Percentiles rank a stretch among this genome's conserved stretches.
These are phyloP conservation scores for Pachypanchax playfairii DNA, from an alignment of 2,113 vertebrate species.

Conservation along the genomic window DNA sequence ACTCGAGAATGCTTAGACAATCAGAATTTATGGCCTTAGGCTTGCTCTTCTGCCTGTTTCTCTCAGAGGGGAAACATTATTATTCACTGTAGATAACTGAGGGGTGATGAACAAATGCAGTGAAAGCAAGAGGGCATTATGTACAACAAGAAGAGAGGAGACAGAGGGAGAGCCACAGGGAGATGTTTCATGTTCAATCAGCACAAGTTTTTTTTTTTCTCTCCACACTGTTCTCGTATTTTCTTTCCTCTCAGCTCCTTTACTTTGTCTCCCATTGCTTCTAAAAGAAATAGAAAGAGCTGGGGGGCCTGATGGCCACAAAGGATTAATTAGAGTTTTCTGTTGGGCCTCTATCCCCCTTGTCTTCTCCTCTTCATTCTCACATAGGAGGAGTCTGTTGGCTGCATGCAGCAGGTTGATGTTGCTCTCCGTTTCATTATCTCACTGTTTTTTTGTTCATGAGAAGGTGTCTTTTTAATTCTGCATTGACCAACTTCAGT, in stretches of 20 bases:
- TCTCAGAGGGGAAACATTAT: conserved; percentile 60
- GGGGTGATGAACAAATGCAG: conserved; percentile 54
- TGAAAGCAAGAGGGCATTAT: conserved; percentile 47
- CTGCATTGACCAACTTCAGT: conserved; percentile 53
- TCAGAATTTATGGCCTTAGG: conserved; percentile 62
- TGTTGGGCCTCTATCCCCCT: conserved; percentile 44
- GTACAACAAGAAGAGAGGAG: conserved; percentile 48
- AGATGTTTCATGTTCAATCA: conserved; percentile 62
- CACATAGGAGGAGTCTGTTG: conserved; percentile 47
- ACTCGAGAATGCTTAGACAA: conserved; percentile 56
- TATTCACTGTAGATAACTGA: conserved; percentile 62
- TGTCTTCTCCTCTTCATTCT: conserved; percentile 35
- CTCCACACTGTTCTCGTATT: conserved; percentile 8
- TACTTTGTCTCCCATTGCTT: conserved; percentile 7
- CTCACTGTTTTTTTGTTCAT: conserved; percentile 19
- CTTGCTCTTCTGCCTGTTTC: conserved; percentile 38
- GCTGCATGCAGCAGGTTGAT: conserved; percentile 56
- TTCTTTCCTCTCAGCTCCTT: conserved; percentile 7
- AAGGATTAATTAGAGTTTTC: conserved; percentile 67
- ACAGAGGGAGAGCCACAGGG: conserved; percentile 39
- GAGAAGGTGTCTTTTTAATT: conserved; percentile 68
- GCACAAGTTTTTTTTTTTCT: conserved; percentile 11
- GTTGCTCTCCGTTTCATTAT: conserved; percentile 47
- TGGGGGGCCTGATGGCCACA: conserved; percentile 52
- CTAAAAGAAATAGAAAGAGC: conserved; percentile 44